Conservation (phyloP, 2,797 vertebrate species). For the Silurus aristotelis region DNA sequence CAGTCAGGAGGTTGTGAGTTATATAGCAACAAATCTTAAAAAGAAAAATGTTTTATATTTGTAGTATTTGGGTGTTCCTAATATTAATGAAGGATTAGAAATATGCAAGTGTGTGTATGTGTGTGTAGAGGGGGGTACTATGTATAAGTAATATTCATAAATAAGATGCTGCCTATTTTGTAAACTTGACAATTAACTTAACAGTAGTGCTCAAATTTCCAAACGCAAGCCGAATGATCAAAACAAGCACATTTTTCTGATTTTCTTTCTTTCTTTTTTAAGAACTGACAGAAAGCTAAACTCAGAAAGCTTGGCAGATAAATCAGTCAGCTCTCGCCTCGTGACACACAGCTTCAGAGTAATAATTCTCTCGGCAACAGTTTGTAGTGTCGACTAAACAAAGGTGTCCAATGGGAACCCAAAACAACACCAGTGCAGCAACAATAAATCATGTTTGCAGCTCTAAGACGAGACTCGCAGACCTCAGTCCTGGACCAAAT, state of each 20-base stretch:
- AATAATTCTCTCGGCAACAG: conserved; percentile 24
- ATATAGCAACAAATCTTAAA: too few species aligned
- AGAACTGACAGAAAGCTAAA: conserved; percentile 30
- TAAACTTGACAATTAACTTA: not conserved
- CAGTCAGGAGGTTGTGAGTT: not conserved
- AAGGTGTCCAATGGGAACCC: conserved; percentile 36
- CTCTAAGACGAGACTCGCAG: conserved; percentile 13
- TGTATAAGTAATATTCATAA: conserved; percentile 5
- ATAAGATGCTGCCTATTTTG: not conserved
- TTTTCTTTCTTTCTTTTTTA: not conserved
- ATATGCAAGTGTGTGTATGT: not conserved
- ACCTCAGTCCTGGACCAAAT: conserved; percentile 30
- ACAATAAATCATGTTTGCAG: conserved; percentile 22
- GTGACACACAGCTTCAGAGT: conserved; percentile 9
- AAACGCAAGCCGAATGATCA: not conserved
- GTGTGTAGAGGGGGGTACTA: not conserved
- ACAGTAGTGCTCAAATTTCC: not conserved
- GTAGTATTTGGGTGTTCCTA: not conserved
- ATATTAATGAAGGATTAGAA: not conserved
- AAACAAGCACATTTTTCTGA: not conserved
- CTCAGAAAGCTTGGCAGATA: conserved; percentile 21
- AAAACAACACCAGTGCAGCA: conserved; percentile 21
- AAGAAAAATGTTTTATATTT: too few species aligned
- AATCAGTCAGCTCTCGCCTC: conserved; percentile 32
- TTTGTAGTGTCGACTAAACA: conserved; percentile 27